Evolutionary conservation across 2,113 vertebrate genomes (phyloP).

Genomic region (Sceloporus tristichus): DNA sequence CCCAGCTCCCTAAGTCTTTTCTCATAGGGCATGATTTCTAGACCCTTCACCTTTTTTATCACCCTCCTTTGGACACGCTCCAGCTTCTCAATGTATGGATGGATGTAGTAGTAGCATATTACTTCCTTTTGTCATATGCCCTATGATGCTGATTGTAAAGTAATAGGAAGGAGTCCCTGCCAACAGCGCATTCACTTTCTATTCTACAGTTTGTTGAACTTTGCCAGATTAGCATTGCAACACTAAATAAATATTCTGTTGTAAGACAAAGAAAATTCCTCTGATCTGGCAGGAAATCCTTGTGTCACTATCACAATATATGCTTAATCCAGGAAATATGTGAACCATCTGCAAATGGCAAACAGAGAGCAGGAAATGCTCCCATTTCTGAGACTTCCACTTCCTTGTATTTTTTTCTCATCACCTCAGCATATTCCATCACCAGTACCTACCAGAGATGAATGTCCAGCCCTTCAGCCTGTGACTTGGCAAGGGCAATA

Average conservation of each 20-base stretch:
- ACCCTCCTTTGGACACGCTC: too few species aligned
- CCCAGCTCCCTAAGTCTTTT: too few species aligned
- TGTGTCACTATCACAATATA: neutral
- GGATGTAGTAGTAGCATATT: neutral
- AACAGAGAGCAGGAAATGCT: neutral
- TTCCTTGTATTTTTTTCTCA: neutral
- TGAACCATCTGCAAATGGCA: neutral
- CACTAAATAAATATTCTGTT: neutral
- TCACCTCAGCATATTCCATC: neutral
- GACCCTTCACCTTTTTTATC: too few species aligned
- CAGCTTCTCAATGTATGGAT: too few species aligned
- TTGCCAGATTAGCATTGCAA: neutral
- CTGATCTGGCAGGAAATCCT: neutral
- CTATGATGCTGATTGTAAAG: neutral
- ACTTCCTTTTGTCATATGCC: neutral
- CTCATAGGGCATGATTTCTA: too few species aligned
- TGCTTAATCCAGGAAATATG: constrained; percentile 1
- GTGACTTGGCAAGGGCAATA: neutral
- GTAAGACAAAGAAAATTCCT: neutral
- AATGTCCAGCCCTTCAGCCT: neutral
- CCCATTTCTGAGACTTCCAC: neutral
- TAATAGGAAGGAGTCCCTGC: neutral
- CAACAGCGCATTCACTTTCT: too few species aligned
- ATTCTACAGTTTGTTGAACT: neutral
- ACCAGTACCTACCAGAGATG: neutral